Conservation (phyloP, 2,888 invertebrate genomes). For the Eulithis testata region DNA sequence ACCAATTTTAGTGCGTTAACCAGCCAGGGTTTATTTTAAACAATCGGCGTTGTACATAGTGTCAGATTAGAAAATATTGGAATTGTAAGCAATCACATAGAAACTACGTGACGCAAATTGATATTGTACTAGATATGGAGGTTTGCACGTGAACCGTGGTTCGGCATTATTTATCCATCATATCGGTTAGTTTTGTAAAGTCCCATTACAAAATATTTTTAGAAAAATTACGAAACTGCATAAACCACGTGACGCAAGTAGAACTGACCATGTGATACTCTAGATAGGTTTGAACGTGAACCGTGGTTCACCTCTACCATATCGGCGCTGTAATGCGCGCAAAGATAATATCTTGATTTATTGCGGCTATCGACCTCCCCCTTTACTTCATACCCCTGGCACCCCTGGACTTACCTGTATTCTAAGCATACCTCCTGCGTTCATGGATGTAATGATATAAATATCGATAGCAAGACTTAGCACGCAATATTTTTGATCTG, state of each 20-base stretch:
- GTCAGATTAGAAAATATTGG: no score
- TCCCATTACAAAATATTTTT: no score
- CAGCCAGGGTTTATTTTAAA: no score
- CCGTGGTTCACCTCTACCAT: slow-evolving; percentile 64
- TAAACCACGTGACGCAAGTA: slow-evolving; percentile 1
- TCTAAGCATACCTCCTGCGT: not conserved
- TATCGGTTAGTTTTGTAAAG: no score
- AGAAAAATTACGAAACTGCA: not conserved
- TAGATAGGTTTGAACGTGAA: slow-evolving; percentile 31
- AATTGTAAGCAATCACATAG: not conserved
- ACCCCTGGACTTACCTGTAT: slow-evolving; percentile 52
- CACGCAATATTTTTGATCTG: no score
- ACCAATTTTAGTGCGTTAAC: not conserved
- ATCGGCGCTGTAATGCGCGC: slow-evolving; percentile 73
- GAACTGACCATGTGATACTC: slow-evolving; percentile 17
- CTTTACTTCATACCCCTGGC: slow-evolving; percentile 38
- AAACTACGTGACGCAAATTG: not conserved
- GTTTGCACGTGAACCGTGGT: slow-evolving; percentile 45
- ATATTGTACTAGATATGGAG: slow-evolving; percentile 4
- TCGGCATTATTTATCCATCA: slow-evolving; percentile 59
- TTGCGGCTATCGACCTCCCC: slow-evolving; percentile 68
- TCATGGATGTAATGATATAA: no score
- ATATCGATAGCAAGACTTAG: no score
- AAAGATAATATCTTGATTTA: slow-evolving; percentile 82
- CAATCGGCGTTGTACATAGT: no score